Conservation (phyloP, 2,888 invertebrate species). For the Eupithecia tripunctaria region DNA sequence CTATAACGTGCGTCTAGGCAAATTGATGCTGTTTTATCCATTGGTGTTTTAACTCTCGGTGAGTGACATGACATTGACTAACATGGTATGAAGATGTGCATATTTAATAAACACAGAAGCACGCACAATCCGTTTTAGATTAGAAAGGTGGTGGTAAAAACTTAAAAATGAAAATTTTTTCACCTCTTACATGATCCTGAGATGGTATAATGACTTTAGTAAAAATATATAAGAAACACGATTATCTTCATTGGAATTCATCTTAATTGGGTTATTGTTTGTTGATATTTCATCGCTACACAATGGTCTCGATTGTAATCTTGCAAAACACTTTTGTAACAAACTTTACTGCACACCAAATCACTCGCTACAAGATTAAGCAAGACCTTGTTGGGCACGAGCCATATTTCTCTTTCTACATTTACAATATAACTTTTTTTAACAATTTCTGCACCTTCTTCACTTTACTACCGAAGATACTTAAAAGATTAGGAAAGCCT, state of each 20-base stretch:
- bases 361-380: background rate
- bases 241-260: background rate
- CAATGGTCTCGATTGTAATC: background rate
- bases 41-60: constrained; percentile 35
- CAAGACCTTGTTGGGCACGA: constrained; percentile 12
- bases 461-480: background rate
- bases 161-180: background rate
- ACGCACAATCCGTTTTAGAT: background rate
- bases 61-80: constrained; percentile 35
- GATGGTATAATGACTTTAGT: background rate
- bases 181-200: background rate
- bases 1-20: constrained; percentile 37
- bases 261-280: background rate
- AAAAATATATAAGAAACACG: background rate
- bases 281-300: background rate
- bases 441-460: background rate
- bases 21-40: constrained; percentile 39
- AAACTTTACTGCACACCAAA: background rate
- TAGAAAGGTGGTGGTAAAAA: background rate
- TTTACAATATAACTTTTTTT: background rate
- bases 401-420: constrained; percentile 2
- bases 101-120: background rate
- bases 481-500: constrained; percentile 13
- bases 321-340: background rate
- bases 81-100: background rate